Percentiles rank a stretch among this genome's conserved stretches.
These are phyloP conservation scores for Uria lomvia DNA, from an alignment of 2,113 vertebrate species.

Conservation along the genomic window DNA sequence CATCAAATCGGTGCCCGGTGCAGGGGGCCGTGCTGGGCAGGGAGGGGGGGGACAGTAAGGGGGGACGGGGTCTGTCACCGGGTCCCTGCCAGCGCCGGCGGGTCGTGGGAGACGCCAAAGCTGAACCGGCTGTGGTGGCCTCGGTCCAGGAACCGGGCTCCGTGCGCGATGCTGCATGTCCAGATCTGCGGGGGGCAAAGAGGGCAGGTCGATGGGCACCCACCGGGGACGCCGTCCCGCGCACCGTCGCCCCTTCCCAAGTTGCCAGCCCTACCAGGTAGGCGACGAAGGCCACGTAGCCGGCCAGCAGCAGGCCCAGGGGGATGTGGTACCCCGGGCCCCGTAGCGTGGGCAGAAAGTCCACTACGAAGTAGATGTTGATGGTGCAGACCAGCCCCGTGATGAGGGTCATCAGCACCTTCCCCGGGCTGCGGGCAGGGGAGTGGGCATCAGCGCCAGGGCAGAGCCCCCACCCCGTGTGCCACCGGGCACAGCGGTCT, in stretches of 20 bases:
- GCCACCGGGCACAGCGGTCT: background rate
- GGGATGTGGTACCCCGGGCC: slow-evolving; percentile 57
- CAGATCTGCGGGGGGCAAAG: slow-evolving; percentile 60
- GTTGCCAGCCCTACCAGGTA: background rate
- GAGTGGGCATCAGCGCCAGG: background rate
- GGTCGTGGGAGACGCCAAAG: slow-evolving; percentile 26
- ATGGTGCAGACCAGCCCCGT: slow-evolving; percentile 65
- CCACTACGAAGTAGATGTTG: slow-evolving; percentile 75
- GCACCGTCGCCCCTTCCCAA: rapidly evolving
- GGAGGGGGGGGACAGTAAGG: rapidly evolving
- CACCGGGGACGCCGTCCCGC: rapidly evolving
- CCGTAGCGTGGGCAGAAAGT: slow-evolving; percentile 58
- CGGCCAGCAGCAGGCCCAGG: slow-evolving; percentile 16
- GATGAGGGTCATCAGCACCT: slow-evolving; percentile 66
- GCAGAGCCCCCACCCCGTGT: background rate
- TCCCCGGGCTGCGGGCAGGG: slow-evolving; percentile 40
- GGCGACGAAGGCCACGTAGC: slow-evolving; percentile 34
- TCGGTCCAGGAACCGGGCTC: slow-evolving; percentile 36
- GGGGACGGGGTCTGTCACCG: background rate
- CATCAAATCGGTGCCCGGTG: background rate
- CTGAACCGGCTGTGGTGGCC: slow-evolving; percentile 58
- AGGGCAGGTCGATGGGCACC: background rate
- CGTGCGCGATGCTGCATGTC: slow-evolving; percentile 69
- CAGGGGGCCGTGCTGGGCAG: background rate
- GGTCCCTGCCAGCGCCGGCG: background rate